These are phyloP conservation scores for Danaus melanippus DNA, from an alignment of 1,140 invertebrate species.

Conservation along the genomic window DNA sequence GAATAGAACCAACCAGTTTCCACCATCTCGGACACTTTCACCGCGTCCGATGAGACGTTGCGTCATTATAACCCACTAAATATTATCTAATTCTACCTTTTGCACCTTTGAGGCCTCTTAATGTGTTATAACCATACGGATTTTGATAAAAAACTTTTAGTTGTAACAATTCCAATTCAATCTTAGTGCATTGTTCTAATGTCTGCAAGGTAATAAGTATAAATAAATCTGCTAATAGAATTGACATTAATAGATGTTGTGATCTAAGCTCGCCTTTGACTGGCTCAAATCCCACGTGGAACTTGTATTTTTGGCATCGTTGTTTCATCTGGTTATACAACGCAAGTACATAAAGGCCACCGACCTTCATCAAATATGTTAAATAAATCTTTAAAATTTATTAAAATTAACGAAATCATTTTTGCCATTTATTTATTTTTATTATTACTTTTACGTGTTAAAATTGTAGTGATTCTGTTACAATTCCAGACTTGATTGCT, in stretches of 20 bases:
- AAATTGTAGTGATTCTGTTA: neutral
- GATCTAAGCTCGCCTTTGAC: slow-evolving; percentile 7
- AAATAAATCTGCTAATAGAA: slow-evolving; percentile 1
- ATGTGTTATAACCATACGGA: too few species aligned
- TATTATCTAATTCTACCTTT: slow-evolving; percentile 23
- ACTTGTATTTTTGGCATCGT: slow-evolving; percentile 62
- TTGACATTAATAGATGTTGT: neutral
- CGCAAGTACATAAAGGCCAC: slow-evolving; percentile 44
- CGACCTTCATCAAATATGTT: slow-evolving; percentile 34
- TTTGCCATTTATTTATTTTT: too few species aligned
- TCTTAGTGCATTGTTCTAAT: too few species aligned
- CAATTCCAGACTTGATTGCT: neutral
- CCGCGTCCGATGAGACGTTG: slow-evolving; percentile 27
- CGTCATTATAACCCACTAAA: slow-evolving; percentile 33
- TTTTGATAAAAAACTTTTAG: too few species aligned
- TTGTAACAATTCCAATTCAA: too few species aligned
- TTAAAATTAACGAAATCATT: too few species aligned
- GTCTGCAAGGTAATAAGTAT: too few species aligned
- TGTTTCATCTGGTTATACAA: slow-evolving; percentile 60
- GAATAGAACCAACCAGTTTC: slow-evolving; percentile 27
- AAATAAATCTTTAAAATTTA: too few species aligned
- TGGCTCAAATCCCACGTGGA: slow-evolving; percentile 38
- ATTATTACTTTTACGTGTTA: neutral
- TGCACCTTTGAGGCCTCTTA: too few species aligned
- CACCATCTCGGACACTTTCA: slow-evolving; percentile 40